Evolutionary conservation across 2,797 vertebrate species (phyloP).

Genomic region (Helicolenus hilgendorfi): DNA sequence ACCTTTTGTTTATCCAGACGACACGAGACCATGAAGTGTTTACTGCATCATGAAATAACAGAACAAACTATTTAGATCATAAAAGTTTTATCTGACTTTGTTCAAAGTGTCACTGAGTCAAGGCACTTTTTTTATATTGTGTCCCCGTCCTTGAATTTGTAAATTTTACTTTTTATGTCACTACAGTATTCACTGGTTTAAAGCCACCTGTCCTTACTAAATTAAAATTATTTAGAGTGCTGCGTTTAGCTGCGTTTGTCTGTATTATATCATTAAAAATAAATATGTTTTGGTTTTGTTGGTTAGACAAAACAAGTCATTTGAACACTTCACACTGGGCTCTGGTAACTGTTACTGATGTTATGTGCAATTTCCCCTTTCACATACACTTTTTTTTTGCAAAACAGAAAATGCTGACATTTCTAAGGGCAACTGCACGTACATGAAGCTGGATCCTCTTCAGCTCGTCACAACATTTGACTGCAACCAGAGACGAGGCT

Average conservation of each 20-base stretch:
- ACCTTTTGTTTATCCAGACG: background rate
- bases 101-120: background rate
- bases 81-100: background rate
- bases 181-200: background rate
- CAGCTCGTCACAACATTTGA: conserved; percentile 61
- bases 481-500: conserved; percentile 76
- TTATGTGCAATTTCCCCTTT: background rate
- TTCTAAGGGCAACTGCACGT: conserved; percentile 65
- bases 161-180: background rate
- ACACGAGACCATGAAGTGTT: background rate
- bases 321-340: background rate
- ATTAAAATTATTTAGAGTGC: background rate
- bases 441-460: conserved; percentile 79
- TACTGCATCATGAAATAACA: background rate
- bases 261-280: background rate
- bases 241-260: background rate
- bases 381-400: background rate
- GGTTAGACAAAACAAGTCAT: background rate
- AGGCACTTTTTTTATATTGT: background rate
- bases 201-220: background rate
- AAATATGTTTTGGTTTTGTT: background rate
- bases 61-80: background rate
- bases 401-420: conserved; percentile 13
- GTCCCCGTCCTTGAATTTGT: background rate
- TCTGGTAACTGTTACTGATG: background rate